Base-by-base conservation (phyloP, 92 coral and sea anemone species). In the Epizoanthus fatuus region DNA sequence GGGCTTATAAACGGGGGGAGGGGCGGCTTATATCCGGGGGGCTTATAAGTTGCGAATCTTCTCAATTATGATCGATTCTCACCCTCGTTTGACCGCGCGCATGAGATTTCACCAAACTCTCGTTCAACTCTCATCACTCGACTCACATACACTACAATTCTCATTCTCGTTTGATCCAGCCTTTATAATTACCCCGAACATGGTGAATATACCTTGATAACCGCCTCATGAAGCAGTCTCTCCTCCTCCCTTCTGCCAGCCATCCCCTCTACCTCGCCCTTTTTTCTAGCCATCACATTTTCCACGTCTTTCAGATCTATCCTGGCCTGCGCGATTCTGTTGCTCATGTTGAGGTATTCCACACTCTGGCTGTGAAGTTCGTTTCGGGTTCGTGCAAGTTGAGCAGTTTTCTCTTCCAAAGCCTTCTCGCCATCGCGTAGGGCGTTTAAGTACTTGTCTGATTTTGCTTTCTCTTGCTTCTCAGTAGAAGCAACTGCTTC, bases 371-470 rank as follows among this genome's bases (percentile, higher is more conserved):
- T 89, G 32, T 89, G 98, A 2, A 94, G 88, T 47, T 94, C 95
- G 80, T 91, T 89, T 56, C 93, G 87, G 13, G 95, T 91, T 55
- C 95, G 74, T 17, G 98, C 98, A 25, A 94, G 92, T 54, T 91
- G 92, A 1, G 90, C 64, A 4, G 98, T 89, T 55, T 89, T 89
- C 59, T 94, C 98, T 38, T 86, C 98, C 4, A 94, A 42, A 1
- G 94, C 94, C 63, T 91, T 86, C 69, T 94, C 98, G 74, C 98
- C 98, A 32, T 94, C 98, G 80, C 92, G 92, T 2, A 94, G 81
- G 14, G 92, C 98, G 32, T 73, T 84, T 19, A 94, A 59, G 16
- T 91, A 87, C 64, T 84, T 87, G 39, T 89, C 88, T 22, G 72
- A 42, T 58, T 94, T 88, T 38, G 63, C 80, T 82, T 81, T 81